Percentiles rank a stretch among this genome's conserved stretches.
Evolutionary conservation across 2,113 vertebrate genomes (phyloP).

Genomic region (Saccopteryx leptura): DNA sequence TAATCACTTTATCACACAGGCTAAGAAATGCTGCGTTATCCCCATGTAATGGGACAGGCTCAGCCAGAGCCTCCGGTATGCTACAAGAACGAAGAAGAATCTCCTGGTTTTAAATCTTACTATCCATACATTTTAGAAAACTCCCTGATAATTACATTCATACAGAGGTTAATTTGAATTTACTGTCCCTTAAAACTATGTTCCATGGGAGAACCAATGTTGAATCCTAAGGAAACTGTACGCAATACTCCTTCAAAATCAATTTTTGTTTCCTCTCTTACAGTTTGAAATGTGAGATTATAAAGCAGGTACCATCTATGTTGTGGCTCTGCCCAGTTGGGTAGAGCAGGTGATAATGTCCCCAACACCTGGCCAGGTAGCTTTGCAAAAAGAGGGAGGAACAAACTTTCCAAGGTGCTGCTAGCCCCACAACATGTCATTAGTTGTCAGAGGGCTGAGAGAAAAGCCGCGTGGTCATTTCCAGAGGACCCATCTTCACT

Average conservation of each 20-base stretch:
- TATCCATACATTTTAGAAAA: conserved; percentile 73
- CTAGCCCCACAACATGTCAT: not conserved
- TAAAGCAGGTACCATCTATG: not conserved
- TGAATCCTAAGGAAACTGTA: conserved; percentile 28
- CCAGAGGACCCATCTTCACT: not conserved
- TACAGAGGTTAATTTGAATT: conserved; percentile 51
- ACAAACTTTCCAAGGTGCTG: not conserved
- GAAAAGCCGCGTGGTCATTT: not conserved
- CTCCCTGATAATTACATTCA: conserved; percentile 64
- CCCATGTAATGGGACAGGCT: conserved; percentile 86
- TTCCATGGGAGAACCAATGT: not conserved
- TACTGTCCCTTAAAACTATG: conserved; percentile 43
- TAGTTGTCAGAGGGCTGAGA: not conserved
- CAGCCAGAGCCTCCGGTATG: conserved; percentile 82
- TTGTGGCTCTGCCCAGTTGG: not conserved
- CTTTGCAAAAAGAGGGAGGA: not conserved
- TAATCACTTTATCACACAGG: conserved; percentile 89
- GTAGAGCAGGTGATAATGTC: not conserved
- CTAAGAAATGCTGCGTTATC: conserved; percentile 88
- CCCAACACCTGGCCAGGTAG: not conserved
- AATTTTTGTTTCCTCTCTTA: not conserved
- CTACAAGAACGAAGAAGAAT: conserved; percentile 82
- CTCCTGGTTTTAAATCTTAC: conserved; percentile 74
- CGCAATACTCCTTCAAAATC: not conserved
- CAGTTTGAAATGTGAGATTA: conserved; percentile 15